Conservation (phyloP, 2,888 invertebrate species). For the Exocentrus adspersus region DNA sequence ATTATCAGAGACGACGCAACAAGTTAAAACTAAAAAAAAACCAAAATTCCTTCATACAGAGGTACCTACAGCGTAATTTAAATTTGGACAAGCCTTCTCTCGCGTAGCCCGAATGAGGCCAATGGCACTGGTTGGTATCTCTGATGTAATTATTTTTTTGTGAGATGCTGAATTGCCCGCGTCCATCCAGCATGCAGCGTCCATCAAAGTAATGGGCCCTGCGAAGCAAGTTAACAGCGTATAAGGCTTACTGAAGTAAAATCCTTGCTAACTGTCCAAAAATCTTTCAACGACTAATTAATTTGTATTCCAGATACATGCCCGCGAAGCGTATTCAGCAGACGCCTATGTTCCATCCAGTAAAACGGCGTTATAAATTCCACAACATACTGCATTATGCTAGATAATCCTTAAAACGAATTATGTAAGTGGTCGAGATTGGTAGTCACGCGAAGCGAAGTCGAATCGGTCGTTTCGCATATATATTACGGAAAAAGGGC, state of each 20-base stretch:
- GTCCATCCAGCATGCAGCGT: slow-evolving; percentile 17
- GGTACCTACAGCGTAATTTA: slow-evolving; percentile 10
- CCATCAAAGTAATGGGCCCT: slow-evolving; percentile 8
- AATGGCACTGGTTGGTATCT: slow-evolving; percentile 38
- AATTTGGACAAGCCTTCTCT: slow-evolving; percentile 17
- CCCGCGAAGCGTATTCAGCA: too few relatives aligned
- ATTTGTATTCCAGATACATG: too few relatives aligned
- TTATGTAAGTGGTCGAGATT: slow-evolving; percentile 4
- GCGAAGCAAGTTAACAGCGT: neutral
- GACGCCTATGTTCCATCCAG: neutral
- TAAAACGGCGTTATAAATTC: slow-evolving; percentile 3
- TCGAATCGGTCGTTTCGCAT: slow-evolving; percentile 3
- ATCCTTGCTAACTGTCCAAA: slow-evolving; percentile 10
- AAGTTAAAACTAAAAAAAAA: slow-evolving; percentile 2
- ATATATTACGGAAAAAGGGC: neutral
- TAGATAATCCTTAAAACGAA: neutral
- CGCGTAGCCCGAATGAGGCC: slow-evolving; percentile 30
- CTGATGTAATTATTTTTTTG: slow-evolving; percentile 44
- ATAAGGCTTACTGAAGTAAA: too few relatives aligned
- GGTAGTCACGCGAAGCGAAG: slow-evolving; percentile 11
- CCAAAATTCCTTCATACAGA: slow-evolving; percentile 6
- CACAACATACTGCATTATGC: slow-evolving; percentile 8
- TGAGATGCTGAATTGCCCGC: slow-evolving; percentile 26
- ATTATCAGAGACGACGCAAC: neutral
- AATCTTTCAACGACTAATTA: too few relatives aligned